Percentiles rank a stretch among this genome's conserved stretches.
These are phyloP conservation scores for Sthenelais limicola DNA, from an alignment of 2,888 invertebrate genomes.

Conservation along the genomic window DNA sequence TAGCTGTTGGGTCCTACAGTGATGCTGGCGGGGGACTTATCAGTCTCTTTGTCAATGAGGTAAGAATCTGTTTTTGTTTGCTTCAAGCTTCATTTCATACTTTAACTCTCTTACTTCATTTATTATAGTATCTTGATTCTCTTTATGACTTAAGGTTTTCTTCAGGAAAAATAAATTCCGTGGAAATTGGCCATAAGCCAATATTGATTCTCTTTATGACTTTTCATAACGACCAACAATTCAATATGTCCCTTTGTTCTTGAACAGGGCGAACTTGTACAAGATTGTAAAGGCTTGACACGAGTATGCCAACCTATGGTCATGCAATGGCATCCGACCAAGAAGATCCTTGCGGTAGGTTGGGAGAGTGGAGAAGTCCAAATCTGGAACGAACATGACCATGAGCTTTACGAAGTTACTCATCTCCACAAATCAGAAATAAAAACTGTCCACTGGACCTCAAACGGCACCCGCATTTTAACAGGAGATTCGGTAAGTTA, in stretches of 20 bases:
- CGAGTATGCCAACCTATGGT: constrained; percentile 62
- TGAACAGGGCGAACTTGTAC: constrained; percentile 67
- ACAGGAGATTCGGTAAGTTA: constrained; percentile 84
- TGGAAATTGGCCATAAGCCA: not conserved
- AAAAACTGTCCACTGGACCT: constrained; percentile 79
- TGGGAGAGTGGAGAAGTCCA: constrained; percentile 95
- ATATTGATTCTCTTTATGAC: not conserved
- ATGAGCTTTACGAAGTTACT: constrained; percentile 75
- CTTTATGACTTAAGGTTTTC: not conserved
- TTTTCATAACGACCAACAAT: no score
- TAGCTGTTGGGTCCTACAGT: constrained; percentile 89
- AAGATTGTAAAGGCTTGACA: constrained; percentile 58
- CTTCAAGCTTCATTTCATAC: not conserved
- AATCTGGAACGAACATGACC: constrained; percentile 80
- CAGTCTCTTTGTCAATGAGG: constrained; percentile 89
- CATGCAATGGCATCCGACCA: constrained; percentile 89
- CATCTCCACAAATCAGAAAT: constrained; percentile 76
- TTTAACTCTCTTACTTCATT: not conserved
- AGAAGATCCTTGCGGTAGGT: constrained; percentile 85
- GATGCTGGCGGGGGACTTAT: constrained; percentile 92
- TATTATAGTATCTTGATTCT: not conserved
- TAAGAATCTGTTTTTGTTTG: constrained; percentile 71
- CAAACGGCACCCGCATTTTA: constrained; percentile 86
- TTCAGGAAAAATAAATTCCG: not conserved
- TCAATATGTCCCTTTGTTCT: no score